Percentiles rank a stretch among this genome's conserved stretches.
Evolutionary conservation across 2,888 invertebrate species (phyloP).

Genomic region (Caprella mutica): DNA sequence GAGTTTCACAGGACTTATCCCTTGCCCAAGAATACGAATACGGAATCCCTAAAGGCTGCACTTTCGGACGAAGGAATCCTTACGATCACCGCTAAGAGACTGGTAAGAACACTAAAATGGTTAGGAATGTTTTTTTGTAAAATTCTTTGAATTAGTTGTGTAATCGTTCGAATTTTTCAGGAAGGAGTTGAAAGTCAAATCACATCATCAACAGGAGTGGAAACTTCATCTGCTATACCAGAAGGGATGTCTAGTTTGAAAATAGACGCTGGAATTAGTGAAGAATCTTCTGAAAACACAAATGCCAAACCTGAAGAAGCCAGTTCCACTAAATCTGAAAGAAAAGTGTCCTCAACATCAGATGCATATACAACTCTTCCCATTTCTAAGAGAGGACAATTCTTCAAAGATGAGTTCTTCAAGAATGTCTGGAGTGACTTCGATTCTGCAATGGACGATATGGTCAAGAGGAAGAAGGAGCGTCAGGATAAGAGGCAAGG

Average conservation of each 20-base stretch:
- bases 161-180: neutral
- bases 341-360: neutral
- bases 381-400: slow-evolving; percentile 25
- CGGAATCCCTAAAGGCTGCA: slow-evolving; percentile 23
- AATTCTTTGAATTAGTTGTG: neutral
- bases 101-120: slow-evolving; percentile 6
- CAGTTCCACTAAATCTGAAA: neutral
- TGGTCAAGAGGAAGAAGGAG: slow-evolving; percentile 13
- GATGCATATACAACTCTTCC: slow-evolving; percentile 16
- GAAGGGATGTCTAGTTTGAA: neutral
- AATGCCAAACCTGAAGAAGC: neutral
- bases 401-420: slow-evolving; percentile 29
- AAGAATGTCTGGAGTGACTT: slow-evolving; percentile 30
- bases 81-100: slow-evolving; percentile 26
- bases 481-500: neutral
- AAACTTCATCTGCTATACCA: neutral
- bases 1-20: slow-evolving; percentile 21
- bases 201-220: neutral
- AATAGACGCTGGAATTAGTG: slow-evolving; percentile 8
- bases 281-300: neutral
- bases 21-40: slow-evolving; percentile 19
- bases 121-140: neutral
- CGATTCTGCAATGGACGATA: slow-evolving; percentile 26
- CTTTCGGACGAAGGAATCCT: slow-evolving; percentile 30
- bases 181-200: neutral